phyloP scores from a whole-genome alignment of 1,140 invertebrate species.

The Drosophila ohnishii region DNA sequence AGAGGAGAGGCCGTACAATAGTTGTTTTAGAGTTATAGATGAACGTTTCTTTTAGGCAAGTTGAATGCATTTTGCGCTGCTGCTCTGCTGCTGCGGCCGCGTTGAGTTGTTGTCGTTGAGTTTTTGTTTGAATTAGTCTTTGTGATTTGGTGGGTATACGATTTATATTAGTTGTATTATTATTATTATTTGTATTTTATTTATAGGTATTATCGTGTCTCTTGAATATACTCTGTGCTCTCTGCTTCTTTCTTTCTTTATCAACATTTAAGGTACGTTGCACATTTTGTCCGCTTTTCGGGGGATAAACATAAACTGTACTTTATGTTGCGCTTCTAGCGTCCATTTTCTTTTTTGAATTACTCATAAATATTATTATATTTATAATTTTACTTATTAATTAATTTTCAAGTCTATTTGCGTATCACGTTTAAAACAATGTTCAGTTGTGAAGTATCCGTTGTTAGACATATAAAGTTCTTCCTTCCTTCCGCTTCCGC shows the following conservation, averaged over 20 bases:
- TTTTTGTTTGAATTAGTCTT: constrained; percentile 75
- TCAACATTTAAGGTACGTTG: constrained; percentile 74
- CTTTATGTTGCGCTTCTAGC: constrained; percentile 79
- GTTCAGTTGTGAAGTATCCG: constrained; percentile 80
- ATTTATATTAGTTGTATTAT: constrained; percentile 61
- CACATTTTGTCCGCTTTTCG: constrained; percentile 77
- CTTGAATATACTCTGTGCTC: constrained; percentile 40
- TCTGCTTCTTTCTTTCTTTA: constrained; percentile 34
- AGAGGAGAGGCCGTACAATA: constrained; percentile 58
- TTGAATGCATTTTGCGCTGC: constrained; percentile 74
- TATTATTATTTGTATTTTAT: constrained; percentile 31
- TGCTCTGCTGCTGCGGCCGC: constrained; percentile 51
- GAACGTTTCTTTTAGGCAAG: constrained; percentile 54
- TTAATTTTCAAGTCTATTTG: constrained; percentile 82
- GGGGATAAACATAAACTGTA: constrained; percentile 77
- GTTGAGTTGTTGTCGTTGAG: constrained; percentile 73
- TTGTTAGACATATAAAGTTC: constrained; percentile 74
- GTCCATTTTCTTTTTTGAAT: constrained; percentile 70
- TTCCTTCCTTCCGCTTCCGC: constrained; percentile 38
- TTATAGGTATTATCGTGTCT: constrained; percentile 48
- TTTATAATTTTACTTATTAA: constrained; percentile 80
- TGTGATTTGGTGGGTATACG: constrained; percentile 77
- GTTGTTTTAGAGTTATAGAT: constrained; percentile 32
- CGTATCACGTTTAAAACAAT: constrained; percentile 82
- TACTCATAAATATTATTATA: constrained; percentile 79